These are phyloP conservation scores for Macrocentrus cingulum DNA, from an alignment of 1,140 invertebrate species.

Conservation along the genomic window DNA sequence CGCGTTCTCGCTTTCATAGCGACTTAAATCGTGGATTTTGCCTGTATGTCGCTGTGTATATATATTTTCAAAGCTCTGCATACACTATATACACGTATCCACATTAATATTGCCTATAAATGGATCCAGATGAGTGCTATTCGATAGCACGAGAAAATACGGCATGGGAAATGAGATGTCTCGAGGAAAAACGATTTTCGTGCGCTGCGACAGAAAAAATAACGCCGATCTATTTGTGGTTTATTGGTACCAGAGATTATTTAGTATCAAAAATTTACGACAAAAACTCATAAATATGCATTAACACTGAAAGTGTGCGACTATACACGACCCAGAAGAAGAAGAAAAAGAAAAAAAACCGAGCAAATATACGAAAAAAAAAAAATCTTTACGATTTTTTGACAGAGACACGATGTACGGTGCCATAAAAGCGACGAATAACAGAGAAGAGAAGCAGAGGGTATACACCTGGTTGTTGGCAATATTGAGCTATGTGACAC, in stretches of 20 bases:
- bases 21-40: conserved; percentile 21
- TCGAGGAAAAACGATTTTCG: conserved; percentile 6
- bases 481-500: not conserved
- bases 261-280: not conserved
- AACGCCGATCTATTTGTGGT: not conserved
- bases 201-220: not conserved
- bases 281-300: too few relatives aligned
- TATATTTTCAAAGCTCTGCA: not conserved
- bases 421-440: too few relatives aligned
- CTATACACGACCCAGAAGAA: not conserved
- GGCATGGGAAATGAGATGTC: conserved; percentile 14
- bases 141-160: not conserved
- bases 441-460: too few relatives aligned
- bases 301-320: not conserved
- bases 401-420: too few relatives aligned
- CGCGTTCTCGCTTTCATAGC: conserved; percentile 22
- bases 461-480: not conserved
- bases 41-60: not conserved
- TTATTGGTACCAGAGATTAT: conserved; percentile 16
- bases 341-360: too few relatives aligned
- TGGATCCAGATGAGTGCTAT: not conserved
- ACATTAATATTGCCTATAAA: too few relatives aligned
- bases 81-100: too few relatives aligned
- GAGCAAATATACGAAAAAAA: too few relatives aligned
- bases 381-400: too few relatives aligned